Evolutionary conservation across 2,797 vertebrate genomes (phyloP).

Genomic region (Novumbra hubbsi): DNA sequence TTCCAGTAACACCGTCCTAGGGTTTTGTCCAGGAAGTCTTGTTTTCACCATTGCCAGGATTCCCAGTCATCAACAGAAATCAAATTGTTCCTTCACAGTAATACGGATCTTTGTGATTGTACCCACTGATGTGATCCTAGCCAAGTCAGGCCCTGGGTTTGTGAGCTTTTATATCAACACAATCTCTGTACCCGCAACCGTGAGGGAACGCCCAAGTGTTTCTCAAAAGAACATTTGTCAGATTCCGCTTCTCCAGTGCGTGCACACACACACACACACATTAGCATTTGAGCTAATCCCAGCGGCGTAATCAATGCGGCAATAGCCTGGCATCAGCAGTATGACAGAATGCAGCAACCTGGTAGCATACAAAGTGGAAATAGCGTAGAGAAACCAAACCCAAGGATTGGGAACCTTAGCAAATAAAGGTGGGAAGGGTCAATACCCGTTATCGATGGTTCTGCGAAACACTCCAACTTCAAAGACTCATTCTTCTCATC

Average conservation of each 20-base stretch:
- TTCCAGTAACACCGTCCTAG: neutral
- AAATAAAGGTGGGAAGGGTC: constrained; percentile 77
- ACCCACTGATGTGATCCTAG: neutral
- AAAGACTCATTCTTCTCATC: constrained; percentile 54
- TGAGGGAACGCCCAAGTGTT: neutral
- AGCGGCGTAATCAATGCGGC: constrained; percentile 74
- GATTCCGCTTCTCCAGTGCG: neutral
- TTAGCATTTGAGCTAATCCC: constrained; percentile 67
- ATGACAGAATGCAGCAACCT: constrained; percentile 62
- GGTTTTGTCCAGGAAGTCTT: neutral
- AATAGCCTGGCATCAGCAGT: constrained; percentile 74
- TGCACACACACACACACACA: neutral
- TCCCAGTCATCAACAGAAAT: neutral
- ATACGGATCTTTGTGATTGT: too few species aligned
- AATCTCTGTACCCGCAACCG: neutral
- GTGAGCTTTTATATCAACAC: neutral
- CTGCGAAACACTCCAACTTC: constrained; percentile 64
- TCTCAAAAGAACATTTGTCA: neutral
- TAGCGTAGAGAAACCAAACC: constrained; percentile 55
- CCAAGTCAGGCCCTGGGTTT: neutral
- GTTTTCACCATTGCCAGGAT: constrained; percentile 1
- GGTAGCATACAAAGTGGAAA: constrained; percentile 64
- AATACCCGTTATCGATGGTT: constrained; percentile 73
- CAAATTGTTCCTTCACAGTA: neutral
- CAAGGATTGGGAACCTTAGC: constrained; percentile 68